phyloP scores from a whole-genome alignment of 2,888 invertebrate genomes.

The Campopleginae sp. region DNA sequence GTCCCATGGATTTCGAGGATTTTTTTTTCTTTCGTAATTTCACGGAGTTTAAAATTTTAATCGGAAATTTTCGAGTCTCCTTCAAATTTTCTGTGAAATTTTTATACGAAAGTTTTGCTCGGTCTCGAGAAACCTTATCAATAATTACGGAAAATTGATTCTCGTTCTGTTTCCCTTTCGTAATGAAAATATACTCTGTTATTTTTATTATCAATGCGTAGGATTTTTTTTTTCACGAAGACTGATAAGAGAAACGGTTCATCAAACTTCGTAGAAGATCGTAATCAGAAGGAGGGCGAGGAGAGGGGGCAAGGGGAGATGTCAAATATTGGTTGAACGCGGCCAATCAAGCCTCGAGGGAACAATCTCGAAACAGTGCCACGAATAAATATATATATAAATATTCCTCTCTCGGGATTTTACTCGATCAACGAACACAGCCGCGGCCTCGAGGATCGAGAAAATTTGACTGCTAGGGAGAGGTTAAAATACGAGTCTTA shows the following conservation, averaged over 20 bases:
- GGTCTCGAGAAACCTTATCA: neutral
- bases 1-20: neutral
- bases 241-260: conserved; percentile 52
- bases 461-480: neutral
- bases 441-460: conserved; percentile 19
- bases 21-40: neutral
- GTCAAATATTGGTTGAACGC: conserved; percentile 58
- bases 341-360: conserved; percentile 41
- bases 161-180: neutral
- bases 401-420: conserved; percentile 26
- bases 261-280: conserved; percentile 51
- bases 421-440: conserved; percentile 29
- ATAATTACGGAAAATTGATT: neutral
- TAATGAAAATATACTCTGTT: neutral
- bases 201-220: neutral
- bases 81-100: neutral
- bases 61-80: neutral
- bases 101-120: neutral
- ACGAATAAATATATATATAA: conserved; percentile 10
- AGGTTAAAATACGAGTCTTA: conserved; percentile 9
- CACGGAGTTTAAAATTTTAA: neutral
- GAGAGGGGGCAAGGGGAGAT: neutral
- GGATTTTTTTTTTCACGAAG: neutral
- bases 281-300: conserved; percentile 33
- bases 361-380: conserved; percentile 43